Percentiles rank a stretch among this genome's conserved stretches.
phyloP scores from a whole-genome alignment of 2,888 invertebrate genomes.

The Hylaea fasciaria region DNA sequence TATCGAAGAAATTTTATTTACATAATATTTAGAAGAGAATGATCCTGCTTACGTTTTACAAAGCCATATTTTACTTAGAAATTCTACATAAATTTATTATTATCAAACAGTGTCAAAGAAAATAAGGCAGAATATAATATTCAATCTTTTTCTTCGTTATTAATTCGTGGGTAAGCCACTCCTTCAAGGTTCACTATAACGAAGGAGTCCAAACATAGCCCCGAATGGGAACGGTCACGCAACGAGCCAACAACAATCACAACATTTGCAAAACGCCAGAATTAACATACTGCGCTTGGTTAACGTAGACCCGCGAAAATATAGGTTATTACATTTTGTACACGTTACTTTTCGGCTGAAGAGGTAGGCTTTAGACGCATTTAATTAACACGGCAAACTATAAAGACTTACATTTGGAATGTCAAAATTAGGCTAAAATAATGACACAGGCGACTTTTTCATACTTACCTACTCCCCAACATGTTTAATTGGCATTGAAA shows the following conservation, averaged over 20 bases:
- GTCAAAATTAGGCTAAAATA: too few relatives aligned
- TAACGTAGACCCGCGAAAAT: background rate
- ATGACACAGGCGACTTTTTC: too few relatives aligned
- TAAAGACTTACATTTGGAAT: too few relatives aligned
- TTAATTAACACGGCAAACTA: too few relatives aligned
- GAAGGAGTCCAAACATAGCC: constrained; percentile 56
- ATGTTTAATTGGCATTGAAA: too few relatives aligned
- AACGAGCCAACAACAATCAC: constrained; percentile 49
- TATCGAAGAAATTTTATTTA: too few relatives aligned
- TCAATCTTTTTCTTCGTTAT: constrained; percentile 22
- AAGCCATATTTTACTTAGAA: background rate
- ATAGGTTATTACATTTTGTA: background rate
- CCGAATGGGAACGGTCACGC: constrained; percentile 67
- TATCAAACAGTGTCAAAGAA: constrained; percentile 10
- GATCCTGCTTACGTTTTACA: too few relatives aligned
- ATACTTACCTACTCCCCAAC: too few relatives aligned
- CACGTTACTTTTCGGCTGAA: background rate
- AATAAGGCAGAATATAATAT: constrained; percentile 22
- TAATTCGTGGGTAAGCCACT: constrained; percentile 46
- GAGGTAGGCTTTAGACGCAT: too few relatives aligned
- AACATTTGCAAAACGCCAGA: constrained; percentile 35
- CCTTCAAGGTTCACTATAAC: constrained; percentile 59
- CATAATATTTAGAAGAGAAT: too few relatives aligned
- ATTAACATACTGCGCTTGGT: constrained; percentile 28
- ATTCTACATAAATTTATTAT: background rate